Percentiles rank a stretch among this genome's conserved stretches.
These are phyloP conservation scores for Myotis yumanensis DNA, from an alignment of 2,113 vertebrate genomes.

Conservation along the genomic window DNA sequence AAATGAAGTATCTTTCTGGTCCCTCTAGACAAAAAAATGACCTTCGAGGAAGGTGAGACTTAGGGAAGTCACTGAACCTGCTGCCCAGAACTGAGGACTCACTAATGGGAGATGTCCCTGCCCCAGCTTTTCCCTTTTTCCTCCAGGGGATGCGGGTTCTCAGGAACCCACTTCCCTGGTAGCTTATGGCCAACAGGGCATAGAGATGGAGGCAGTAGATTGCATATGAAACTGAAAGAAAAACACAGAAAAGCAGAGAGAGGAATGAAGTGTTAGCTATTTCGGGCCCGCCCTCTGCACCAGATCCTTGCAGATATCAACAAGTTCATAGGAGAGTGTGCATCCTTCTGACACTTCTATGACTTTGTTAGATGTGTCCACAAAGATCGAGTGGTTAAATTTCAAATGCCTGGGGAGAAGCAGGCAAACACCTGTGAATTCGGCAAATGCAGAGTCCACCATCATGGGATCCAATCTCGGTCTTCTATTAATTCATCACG, in stretches of 20 bases:
- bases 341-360: background rate
- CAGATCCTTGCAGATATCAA: background rate
- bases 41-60: background rate
- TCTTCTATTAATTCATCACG: background rate
- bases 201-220: fast-evolving
- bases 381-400: background rate
- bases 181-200: too few relatives aligned
- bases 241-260: background rate
- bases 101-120: background rate
- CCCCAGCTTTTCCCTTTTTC: background rate
- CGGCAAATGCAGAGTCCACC: background rate
- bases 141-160: background rate
- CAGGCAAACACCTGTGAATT: background rate
- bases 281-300: too few relatives aligned
- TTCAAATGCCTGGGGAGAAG: background rate
- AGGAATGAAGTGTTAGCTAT: background rate
- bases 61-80: background rate
- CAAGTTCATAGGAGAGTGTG: fast-evolving
- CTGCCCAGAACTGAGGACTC: background rate
- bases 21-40: background rate
- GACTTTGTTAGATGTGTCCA: background rate
- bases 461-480: too few relatives aligned
- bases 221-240: background rate
- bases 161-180: background rate
- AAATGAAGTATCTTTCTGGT: background rate